phyloP scores from a whole-genome alignment of 1,140 invertebrate genomes.

The Camponotus pennsylvanicus region DNA sequence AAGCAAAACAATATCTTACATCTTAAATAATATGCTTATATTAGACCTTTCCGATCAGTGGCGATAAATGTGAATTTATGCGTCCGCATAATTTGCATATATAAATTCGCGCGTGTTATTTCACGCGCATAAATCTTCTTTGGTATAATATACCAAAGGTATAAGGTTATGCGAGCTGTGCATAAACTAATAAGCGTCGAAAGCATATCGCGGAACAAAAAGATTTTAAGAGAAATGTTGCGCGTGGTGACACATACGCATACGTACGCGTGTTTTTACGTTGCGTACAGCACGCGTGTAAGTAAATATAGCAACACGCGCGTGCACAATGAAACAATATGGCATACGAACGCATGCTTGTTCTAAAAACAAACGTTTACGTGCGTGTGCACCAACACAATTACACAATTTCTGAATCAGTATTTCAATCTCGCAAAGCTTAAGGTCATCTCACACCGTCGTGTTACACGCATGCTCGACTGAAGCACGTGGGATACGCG shows the following conservation, averaged over 20 bases:
- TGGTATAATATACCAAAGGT: background rate
- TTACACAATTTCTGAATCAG: conserved; percentile 62
- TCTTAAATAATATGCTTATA: conserved; percentile 21
- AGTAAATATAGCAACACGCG: background rate
- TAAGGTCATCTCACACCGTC: conserved; percentile 47
- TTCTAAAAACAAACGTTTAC: background rate
- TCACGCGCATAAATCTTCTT: conserved; percentile 32
- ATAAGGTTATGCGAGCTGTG: background rate
- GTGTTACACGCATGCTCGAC: background rate
- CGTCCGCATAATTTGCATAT: conserved; percentile 54
- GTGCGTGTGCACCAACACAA: conserved; percentile 23
- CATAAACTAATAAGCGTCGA: conserved; percentile 15
- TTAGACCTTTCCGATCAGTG: conserved; percentile 33
- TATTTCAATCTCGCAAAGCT: conserved; percentile 48
- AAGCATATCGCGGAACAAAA: conserved; percentile 39
- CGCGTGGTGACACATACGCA: conserved; percentile 12
- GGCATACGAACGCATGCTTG: conserved; percentile 29
- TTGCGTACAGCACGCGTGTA: background rate
- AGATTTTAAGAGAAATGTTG: conserved; percentile 26
- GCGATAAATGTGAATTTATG: conserved; percentile 50
- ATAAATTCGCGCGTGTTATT: conserved; percentile 39
- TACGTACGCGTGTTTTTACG: background rate
- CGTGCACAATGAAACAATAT: conserved; percentile 19
- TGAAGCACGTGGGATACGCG: background rate
- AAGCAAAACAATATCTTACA: background rate